phyloP scores from a whole-genome alignment of 1,140 invertebrate species.

The Temnothorax longispinosus region DNA sequence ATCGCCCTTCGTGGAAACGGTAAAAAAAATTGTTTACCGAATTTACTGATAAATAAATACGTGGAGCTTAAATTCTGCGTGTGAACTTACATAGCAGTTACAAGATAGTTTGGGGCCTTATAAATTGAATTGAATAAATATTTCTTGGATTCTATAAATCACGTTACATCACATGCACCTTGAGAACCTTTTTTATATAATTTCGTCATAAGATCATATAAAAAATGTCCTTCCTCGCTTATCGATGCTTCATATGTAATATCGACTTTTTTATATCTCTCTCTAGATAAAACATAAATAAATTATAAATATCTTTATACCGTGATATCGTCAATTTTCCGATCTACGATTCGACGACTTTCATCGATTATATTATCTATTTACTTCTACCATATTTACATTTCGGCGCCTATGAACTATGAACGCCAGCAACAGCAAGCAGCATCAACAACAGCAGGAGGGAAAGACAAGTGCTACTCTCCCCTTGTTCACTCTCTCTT shows the following conservation, averaged over 20 bases:
- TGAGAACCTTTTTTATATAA: background rate
- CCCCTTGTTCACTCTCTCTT: constrained; percentile 5
- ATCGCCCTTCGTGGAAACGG: background rate
- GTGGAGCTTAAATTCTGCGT: background rate
- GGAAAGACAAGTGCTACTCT: constrained; percentile 74
- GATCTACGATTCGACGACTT: background rate
- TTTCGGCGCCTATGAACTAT: constrained; percentile 23
- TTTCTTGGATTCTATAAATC: background rate
- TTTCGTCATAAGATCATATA: background rate
- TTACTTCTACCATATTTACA: background rate
- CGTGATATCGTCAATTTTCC: background rate
- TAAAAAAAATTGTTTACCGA: background rate
- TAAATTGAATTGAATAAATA: background rate
- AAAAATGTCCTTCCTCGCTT: background rate
- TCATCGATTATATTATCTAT: background rate
- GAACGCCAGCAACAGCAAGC: constrained; percentile 36
- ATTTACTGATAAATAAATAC: background rate
- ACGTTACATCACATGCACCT: background rate
- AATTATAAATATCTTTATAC: background rate
- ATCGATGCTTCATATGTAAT: background rate
- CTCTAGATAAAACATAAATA: background rate
- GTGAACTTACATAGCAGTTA: background rate
- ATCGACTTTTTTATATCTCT: background rate
- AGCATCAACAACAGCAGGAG: constrained; percentile 64
- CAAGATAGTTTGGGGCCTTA: background rate